phyloP scores from a whole-genome alignment of 2,797 vertebrate genomes.

The Poeciliopsis paucimaculata region DNA sequence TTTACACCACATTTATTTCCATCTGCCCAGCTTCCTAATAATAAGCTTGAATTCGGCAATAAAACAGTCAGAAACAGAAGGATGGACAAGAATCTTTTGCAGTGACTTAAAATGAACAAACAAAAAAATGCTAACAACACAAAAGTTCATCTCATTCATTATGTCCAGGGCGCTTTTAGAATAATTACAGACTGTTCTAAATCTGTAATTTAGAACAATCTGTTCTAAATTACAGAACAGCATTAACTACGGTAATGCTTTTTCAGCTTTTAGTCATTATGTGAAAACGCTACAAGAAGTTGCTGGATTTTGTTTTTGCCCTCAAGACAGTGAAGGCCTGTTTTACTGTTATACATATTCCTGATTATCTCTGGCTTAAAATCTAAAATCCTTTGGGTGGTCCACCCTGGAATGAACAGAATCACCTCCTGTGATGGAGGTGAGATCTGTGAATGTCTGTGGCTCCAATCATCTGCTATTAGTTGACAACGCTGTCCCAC shows the following conservation, averaged over 20 bases:
- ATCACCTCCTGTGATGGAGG: too few species aligned
- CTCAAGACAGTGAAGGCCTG: background rate
- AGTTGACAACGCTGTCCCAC: too few species aligned
- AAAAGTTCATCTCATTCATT: background rate
- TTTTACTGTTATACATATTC: background rate
- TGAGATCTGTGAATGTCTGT: too few species aligned
- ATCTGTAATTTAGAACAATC: too few species aligned
- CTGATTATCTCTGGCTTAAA: background rate
- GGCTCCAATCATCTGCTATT: too few species aligned
- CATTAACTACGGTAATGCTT: background rate
- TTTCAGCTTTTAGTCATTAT: background rate
- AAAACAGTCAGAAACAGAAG: background rate
- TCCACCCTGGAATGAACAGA: background rate
- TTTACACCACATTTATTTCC: background rate
- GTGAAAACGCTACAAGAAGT: background rate
- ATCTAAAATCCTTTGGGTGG: background rate
- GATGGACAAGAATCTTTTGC: background rate
- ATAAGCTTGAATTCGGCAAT: background rate
- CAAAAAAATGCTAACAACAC: background rate
- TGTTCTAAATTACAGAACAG: too few species aligned
- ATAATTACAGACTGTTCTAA: background rate
- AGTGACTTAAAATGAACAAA: background rate
- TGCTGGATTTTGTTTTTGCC: background rate
- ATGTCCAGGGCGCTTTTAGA: background rate
- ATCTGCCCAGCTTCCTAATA: background rate